Evolutionary conservation across 2,888 invertebrate species (phyloP), one percentile per base, ranked within the genome.

Genomic region (Cantharis rustica): DNA sequence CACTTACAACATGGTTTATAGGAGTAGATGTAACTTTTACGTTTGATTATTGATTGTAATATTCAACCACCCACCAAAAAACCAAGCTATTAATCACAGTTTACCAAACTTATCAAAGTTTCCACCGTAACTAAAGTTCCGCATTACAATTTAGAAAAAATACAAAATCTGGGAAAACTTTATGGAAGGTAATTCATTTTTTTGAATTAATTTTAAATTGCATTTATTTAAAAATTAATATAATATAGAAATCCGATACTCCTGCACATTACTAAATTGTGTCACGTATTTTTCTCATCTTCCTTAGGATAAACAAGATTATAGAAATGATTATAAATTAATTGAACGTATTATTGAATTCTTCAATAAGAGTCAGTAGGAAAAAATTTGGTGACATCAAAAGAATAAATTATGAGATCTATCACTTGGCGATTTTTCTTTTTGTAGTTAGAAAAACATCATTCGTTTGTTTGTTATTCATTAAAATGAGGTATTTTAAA

Each of bases 31-130:
- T 20, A 66, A 17, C 75, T 61, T 75, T 69, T 64, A 47, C 62
- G 20, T 70, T 61, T 61, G 64, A 61, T 71, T 75, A 75, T 75
- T 75, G 75, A 75, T 75, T 75, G 69, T 75, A 16, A 66, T 66
- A 70, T 74, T 69, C 70, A 66, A 62, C 74, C 70, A 66, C 64
- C 70, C 61, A 64, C 47, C 47, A 31, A 69, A 75, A 75, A 71
- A 75, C 68, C 75, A 71, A 71, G 75, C 71, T 75, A 75, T 75
- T 75, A 75, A 75, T 75, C 75, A 75, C 66, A 64, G 68, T 75
- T 75, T 61, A 61, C 75, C 61, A 68, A 20, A 66, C 70, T 68
- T 75, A 68, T 71, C 75, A 68, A 75, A 75, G 61, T 75, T 75
- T 70, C 27, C 71, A 23, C 74, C 16, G 27, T 75, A 63, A 70